Evolutionary conservation across 2,888 invertebrate species (phyloP).

Genomic region (Syrphus vitripennis): DNA sequence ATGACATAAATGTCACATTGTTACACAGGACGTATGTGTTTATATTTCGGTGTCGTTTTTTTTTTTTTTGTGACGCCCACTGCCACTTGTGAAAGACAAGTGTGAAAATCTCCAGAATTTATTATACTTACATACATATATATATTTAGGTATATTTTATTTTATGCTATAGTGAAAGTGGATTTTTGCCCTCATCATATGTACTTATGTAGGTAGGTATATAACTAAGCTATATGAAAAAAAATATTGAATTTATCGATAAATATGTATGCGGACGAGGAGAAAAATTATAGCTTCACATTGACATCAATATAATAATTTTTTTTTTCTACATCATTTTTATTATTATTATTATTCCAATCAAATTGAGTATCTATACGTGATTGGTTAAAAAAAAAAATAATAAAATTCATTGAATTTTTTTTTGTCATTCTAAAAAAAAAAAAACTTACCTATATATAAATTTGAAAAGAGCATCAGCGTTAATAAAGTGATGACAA

Average conservation of each 20-base stretch:
- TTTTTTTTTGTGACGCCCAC: neutral
- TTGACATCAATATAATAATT: neutral
- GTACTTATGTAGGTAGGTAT: neutral
- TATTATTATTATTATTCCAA: slow-evolving; percentile 26
- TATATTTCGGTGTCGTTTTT: neutral
- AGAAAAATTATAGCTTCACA: slow-evolving; percentile 18
- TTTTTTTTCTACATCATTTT: neutral
- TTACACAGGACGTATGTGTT: slow-evolving; percentile 45
- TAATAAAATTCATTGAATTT: neutral
- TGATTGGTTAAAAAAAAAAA: slow-evolving; percentile 34
- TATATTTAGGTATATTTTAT: too few relatives aligned
- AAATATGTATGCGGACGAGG: neutral
- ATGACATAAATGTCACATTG: slow-evolving; percentile 52
- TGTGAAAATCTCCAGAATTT: neutral
- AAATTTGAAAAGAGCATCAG: neutral
- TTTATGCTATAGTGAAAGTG: neutral
- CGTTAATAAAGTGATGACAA: slow-evolving; percentile 61
- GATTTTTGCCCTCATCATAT: neutral
- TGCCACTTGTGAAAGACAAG: neutral
- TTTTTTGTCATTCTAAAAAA: neutral
- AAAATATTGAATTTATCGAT: slow-evolving; percentile 45
- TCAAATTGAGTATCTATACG: slow-evolving; percentile 20
- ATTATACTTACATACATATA: neutral
- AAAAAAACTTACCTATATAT: neutral
- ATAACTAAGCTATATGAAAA: too few relatives aligned